Evolutionary conservation across 1,140 invertebrate genomes (phyloP), one percentile per base, ranked within the genome.

Genomic region (Delia radicum): DNA sequence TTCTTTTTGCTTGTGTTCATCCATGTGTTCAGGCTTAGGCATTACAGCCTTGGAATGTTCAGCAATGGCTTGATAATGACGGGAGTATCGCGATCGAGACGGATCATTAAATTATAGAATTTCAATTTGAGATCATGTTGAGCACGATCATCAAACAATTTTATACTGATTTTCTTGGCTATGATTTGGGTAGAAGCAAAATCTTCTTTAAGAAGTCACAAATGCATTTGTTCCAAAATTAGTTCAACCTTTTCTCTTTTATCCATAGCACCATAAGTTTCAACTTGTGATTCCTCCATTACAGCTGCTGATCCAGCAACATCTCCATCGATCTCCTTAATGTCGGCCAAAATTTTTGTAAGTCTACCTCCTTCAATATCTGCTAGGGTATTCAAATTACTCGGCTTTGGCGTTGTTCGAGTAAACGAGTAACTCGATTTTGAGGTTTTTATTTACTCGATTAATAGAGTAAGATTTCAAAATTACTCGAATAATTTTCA

Each of bases 221-320:
- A 88, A 75, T 98, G 90, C 97, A 99, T 99, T 88, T 99, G 98
- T 87, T 99, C 98, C 74, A 99, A 88, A 76, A 99, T 98, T 37
- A 99, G 90, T 81, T 98, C 96, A n/a, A 95, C 94, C 89, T 99
- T 99, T 87, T 99, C 98, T 75, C 93, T 90, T 85, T 96, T 96
- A 73, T 99, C 95, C 98, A 99, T 99, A 0, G 97, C 98, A 15
- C 98, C 98, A 88, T 98, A 99, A 0, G 98, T 99, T 89, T 99
- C 98, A 42, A 99, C 96, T 89, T 99, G 98, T 13, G 99, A 88
- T 87, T 99, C 98, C 85, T 99, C 94, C 84, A 99, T 93, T 77
- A 99, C 95, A 78, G 93, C 91, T 6, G 96, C 95, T 63, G 98
- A 98, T 81, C 95, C 96, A 18, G 92, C 89, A 26, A 98, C 90